These are phyloP conservation scores for Diadumene lineata DNA, from an alignment of 92 coral and sea anemone genomes.

Conservation along the genomic window DNA sequence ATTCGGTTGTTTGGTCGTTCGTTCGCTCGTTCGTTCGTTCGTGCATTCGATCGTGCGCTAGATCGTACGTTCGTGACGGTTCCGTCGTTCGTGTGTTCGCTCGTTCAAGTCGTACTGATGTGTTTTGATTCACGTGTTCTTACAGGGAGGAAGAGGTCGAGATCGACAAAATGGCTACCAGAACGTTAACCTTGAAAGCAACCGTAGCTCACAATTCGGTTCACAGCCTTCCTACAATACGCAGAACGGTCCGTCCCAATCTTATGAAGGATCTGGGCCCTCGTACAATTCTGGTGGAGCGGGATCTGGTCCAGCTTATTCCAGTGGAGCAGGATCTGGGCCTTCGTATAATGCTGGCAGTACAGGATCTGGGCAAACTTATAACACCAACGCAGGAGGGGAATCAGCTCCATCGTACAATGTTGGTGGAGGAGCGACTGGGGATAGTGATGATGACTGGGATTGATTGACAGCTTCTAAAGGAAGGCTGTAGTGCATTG, in stretches of 20 bases:
- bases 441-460: slow-evolving; percentile 34
- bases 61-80: too few relatives aligned
- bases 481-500: neutral
- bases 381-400: neutral
- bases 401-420: neutral
- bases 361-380: neutral
- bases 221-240: slow-evolving; percentile 5
- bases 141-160: slow-evolving; percentile 6
- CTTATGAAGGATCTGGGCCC: neutral
- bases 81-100: too few relatives aligned
- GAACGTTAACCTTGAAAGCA: neutral
- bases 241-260: slow-evolving; percentile 8
- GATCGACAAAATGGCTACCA: slow-evolving; percentile 12
- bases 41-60: too few relatives aligned
- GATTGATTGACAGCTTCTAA: slow-evolving; percentile 2
- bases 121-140: neutral
- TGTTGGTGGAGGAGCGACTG: slow-evolving; percentile 17
- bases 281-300: slow-evolving; percentile 7
- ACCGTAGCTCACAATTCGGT: slow-evolving; percentile 17
- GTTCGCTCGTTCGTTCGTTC: too few relatives aligned
- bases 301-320: neutral
- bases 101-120: neutral
- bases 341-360: neutral
- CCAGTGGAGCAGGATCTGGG: neutral
- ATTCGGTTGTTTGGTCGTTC: too few relatives aligned